phyloP scores from a whole-genome alignment of 2,888 invertebrate genomes.

The Calameuta pallipes region DNA sequence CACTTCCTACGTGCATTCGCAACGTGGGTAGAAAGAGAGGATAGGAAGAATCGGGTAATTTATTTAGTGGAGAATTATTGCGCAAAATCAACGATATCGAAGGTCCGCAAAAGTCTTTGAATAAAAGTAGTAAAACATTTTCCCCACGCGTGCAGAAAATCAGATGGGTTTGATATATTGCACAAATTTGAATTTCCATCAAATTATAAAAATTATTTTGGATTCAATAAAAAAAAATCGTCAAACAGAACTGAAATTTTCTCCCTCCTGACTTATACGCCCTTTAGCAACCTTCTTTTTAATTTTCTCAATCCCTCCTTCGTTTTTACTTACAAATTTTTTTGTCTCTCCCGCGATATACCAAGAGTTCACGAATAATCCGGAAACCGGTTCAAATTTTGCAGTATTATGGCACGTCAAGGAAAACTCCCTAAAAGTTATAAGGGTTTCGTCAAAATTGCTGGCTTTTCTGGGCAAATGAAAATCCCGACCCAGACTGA shows the following conservation, averaged over 20 bases:
- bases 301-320: neutral
- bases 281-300: too few relatives aligned
- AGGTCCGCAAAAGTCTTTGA: too few relatives aligned
- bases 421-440: conserved; percentile 1
- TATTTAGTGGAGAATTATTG: neutral
- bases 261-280: neutral
- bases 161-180: too few relatives aligned
- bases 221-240: neutral
- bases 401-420: neutral
- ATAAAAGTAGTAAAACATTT: too few relatives aligned
- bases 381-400: neutral
- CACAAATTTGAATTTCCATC: neutral
- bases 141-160: neutral
- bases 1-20: neutral
- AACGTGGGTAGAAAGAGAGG: neutral
- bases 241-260: neutral
- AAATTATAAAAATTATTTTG: neutral
- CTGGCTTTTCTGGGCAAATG: neutral
- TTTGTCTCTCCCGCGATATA: neutral
- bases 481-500: neutral
- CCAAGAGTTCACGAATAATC: neutral
- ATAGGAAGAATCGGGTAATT: neutral
- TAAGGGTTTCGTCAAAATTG: neutral
- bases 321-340: neutral
- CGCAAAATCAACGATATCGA: neutral